Conservation (phyloP, 1,140 invertebrate genomes). For the Drosophila pallidifrons region DNA sequence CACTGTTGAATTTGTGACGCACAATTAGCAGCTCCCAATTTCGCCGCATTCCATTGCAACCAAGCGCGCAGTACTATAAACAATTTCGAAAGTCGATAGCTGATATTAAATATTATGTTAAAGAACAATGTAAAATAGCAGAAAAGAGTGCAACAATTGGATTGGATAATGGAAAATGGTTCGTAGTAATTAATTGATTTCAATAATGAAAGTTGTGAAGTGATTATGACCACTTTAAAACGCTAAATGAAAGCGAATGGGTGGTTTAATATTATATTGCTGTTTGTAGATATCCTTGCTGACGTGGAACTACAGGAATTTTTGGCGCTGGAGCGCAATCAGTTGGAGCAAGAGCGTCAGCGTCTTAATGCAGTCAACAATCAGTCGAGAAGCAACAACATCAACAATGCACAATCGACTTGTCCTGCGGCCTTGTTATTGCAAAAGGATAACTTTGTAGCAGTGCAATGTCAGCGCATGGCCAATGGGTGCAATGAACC, state of each 20-base stretch:
- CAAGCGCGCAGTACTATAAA: constrained; percentile 39
- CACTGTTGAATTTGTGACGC: constrained; percentile 16
- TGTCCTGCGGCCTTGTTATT: constrained; percentile 60
- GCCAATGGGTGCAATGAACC: constrained; percentile 69
- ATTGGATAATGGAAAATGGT: constrained; percentile 4
- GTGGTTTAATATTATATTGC: not conserved
- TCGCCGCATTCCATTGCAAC: constrained; percentile 8
- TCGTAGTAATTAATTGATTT: constrained; percentile 1
- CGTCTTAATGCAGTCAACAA: constrained; percentile 36
- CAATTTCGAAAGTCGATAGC: constrained; percentile 31
- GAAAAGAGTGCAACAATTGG: not conserved
- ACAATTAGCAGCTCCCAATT: constrained; percentile 24
- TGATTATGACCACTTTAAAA: not conserved
- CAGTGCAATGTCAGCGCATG: constrained; percentile 68
- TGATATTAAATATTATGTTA: constrained; percentile 2
- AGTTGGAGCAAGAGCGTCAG: constrained; percentile 60
- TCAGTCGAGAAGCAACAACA: not conserved
- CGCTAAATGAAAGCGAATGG: not conserved
- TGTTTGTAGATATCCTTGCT: not conserved
- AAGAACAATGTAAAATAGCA: not conserved
- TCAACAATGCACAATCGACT: not conserved
- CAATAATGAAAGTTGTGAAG: not conserved
- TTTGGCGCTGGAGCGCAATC: constrained; percentile 60
- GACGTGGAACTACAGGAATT: constrained; percentile 70
- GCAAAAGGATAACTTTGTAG: constrained; percentile 35